Evolutionary conservation across 2,888 invertebrate genomes (phyloP).

Genomic region (Drosophila mercatorum): DNA sequence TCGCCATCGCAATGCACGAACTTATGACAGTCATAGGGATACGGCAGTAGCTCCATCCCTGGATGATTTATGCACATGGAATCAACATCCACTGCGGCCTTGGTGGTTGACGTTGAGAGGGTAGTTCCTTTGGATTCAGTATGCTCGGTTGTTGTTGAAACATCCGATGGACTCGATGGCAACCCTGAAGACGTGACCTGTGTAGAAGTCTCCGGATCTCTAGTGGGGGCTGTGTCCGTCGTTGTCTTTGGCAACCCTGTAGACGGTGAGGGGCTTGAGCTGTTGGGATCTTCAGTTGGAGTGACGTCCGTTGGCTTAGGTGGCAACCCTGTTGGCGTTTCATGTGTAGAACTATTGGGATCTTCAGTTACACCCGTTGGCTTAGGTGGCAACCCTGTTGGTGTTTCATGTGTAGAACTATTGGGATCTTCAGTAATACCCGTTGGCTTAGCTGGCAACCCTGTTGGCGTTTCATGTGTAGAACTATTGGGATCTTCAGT

Average conservation of each 20-base stretch:
- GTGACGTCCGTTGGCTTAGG: neutral
- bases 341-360: too few species aligned
- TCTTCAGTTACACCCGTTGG: neutral
- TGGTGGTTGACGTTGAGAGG: slow-evolving; percentile 8
- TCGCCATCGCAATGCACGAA: slow-evolving; percentile 68
- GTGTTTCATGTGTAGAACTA: neutral
- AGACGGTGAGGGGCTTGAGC: neutral
- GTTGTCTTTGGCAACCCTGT: neutral
- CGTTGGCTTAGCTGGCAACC: too few species aligned
- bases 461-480: too few species aligned
- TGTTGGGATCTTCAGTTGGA: neutral
- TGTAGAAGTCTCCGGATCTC: neutral
- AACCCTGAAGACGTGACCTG: neutral
- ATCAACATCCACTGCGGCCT: slow-evolving; percentile 28
- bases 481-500: neutral
- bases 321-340: neutral
- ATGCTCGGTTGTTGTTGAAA: neutral
- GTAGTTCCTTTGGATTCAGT: slow-evolving; percentile 1
- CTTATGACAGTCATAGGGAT: slow-evolving; percentile 70
- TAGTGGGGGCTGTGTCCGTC: neutral
- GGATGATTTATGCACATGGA: slow-evolving; percentile 47
- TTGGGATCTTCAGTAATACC: neutral
- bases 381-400: neutral
- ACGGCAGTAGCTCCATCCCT: slow-evolving; percentile 43
- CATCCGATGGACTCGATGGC: neutral